These are phyloP conservation scores for Trichonephila clavipes DNA, from an alignment of 1,140 invertebrate genomes.

Conservation along the genomic window DNA sequence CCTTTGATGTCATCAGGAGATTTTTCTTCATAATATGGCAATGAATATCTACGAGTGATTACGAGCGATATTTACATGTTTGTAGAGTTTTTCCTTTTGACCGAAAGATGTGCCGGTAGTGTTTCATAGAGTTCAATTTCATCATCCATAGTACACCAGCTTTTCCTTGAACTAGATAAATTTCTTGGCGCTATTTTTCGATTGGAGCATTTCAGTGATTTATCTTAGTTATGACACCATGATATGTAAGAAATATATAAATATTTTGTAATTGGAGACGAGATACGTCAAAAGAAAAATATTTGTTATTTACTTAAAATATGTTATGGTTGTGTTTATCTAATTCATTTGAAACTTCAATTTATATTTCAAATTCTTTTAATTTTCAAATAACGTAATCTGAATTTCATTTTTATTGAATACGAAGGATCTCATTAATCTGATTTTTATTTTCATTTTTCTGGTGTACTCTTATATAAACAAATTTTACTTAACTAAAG, in stretches of 20 bases:
- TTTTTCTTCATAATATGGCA: constrained; percentile 1
- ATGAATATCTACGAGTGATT: not conserved
- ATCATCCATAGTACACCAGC: not conserved
- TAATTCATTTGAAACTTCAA: no score
- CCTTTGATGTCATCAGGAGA: not conserved
- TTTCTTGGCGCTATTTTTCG: not conserved
- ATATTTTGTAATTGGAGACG: not conserved
- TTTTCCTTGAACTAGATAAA: not conserved
- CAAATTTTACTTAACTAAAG: no score
- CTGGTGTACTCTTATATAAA: no score
- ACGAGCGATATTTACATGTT: not conserved
- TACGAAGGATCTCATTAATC: no score
- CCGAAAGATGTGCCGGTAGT: not conserved
- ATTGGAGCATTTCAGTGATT: not conserved
- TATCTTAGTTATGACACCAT: not conserved
- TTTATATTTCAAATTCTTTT: no score
- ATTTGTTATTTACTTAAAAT: no score
- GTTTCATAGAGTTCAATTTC: not conserved
- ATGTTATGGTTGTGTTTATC: no score
- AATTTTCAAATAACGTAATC: no score
- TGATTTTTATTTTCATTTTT: no score
- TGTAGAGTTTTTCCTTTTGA: not conserved
- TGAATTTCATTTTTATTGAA: no score
- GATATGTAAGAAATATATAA: not conserved
- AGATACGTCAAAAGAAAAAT: no score